phyloP scores from a whole-genome alignment of 2,797 vertebrate species.

The Diceros bicornis region DNA sequence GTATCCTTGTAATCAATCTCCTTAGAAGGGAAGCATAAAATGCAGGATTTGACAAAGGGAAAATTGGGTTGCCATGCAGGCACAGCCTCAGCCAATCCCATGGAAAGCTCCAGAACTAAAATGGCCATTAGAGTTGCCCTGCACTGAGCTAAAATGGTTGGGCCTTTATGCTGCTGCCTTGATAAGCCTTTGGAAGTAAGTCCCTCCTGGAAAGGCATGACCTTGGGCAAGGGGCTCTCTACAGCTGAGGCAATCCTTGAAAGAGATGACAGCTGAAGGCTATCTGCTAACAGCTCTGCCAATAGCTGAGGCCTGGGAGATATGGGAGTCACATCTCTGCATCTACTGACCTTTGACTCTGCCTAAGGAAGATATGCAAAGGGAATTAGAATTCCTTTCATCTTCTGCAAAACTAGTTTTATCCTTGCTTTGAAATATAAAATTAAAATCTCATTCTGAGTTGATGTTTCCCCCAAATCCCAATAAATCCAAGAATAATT shows the following conservation, averaged over 20 bases:
- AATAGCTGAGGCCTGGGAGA: accelerated
- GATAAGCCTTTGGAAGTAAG: background rate
- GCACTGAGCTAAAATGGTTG: background rate
- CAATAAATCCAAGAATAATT: slow-evolving; percentile 15
- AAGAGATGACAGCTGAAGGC: background rate
- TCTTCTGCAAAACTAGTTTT: background rate
- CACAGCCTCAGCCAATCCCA: background rate
- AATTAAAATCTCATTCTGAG: background rate
- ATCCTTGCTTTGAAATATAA: background rate
- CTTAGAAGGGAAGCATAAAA: background rate
- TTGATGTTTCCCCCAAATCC: background rate
- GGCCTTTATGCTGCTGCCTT: background rate
- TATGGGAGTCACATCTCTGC: background rate
- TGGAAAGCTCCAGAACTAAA: background rate
- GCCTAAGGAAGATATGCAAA: background rate
- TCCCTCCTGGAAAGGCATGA: background rate
- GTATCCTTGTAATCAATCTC: background rate
- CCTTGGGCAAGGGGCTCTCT: background rate
- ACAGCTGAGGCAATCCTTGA: background rate
- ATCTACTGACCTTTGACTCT: background rate
- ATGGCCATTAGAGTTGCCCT: background rate
- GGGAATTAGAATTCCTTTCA: background rate
- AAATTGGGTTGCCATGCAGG: background rate
- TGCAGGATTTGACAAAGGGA: background rate
- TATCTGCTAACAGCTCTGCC: background rate